These are phyloP conservation scores for Chymomyza fuscimana DNA, from an alignment of 2,888 invertebrate genomes.

Conservation along the genomic window DNA sequence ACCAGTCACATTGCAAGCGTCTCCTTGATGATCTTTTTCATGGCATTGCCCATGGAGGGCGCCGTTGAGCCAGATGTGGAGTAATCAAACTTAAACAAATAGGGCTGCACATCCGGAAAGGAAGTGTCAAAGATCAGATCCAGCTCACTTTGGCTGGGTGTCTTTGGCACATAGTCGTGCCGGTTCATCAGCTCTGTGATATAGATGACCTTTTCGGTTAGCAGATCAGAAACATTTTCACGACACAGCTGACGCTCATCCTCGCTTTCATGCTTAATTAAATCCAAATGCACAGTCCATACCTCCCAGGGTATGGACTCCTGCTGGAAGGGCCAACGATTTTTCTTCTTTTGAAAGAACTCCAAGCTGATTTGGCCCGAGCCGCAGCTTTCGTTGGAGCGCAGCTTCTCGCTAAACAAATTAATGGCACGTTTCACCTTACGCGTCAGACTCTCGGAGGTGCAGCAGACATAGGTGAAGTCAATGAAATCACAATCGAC, in stretches of 20 bases:
- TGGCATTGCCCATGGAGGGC: conserved; percentile 91
- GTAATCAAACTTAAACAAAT: conserved; percentile 95
- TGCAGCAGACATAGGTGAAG: conserved; percentile 97
- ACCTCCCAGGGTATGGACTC: conserved; percentile 99
- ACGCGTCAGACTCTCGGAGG: conserved; percentile 88
- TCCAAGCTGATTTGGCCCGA: conserved; percentile 95
- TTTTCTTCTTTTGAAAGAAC: conserved; percentile 95
- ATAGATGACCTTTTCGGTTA: conserved; percentile 96
- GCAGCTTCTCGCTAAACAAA: conserved; percentile 87
- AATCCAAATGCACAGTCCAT: conserved; percentile 96
- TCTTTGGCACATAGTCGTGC: conserved; percentile 97
- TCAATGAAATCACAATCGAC: conserved; percentile 99
- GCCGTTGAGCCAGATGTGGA: conserved; percentile 89
- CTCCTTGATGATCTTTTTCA: conserved; percentile 93
- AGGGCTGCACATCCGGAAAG: conserved; percentile 96
- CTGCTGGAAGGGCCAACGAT: conserved; percentile 93
- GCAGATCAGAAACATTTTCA: conserved; percentile 91
- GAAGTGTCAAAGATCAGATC: conserved; percentile 96
- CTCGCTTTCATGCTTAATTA: conserved; percentile 91
- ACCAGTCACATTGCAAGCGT: conserved; percentile 87
- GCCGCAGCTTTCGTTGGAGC: conserved; percentile 86
- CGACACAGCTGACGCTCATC: conserved; percentile 92
- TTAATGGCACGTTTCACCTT: conserved; percentile 88
- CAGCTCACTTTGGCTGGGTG: conserved; percentile 94
- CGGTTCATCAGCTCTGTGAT: conserved; percentile 97